Conservation (phyloP, 2,888 invertebrate species). For the Hyles lineata region DNA sequence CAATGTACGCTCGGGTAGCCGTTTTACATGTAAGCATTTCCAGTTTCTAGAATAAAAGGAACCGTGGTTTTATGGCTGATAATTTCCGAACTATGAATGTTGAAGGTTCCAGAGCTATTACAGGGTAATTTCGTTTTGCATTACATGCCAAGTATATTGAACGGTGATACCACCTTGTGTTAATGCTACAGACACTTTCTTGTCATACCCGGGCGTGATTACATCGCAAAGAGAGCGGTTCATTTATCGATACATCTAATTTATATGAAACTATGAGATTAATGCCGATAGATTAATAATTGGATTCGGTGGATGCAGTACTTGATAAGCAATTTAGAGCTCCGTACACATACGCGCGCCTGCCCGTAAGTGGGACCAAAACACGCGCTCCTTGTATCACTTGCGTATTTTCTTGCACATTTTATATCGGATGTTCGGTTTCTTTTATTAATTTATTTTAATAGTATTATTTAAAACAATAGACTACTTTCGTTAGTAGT, state of each 20-base stretch:
- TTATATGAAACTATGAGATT: constrained; percentile 44
- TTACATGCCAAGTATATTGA: constrained; percentile 72
- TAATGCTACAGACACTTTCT: constrained; percentile 76
- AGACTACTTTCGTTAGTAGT: too few relatives aligned
- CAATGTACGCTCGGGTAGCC: constrained; percentile 58
- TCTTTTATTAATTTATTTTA: background rate
- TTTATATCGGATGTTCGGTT: background rate
- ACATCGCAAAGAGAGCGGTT: constrained; percentile 49
- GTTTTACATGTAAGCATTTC: constrained; percentile 56
- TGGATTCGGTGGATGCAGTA: constrained; percentile 34
- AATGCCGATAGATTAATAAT: constrained; percentile 35
- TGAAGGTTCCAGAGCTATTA: constrained; percentile 77
- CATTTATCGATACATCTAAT: constrained; percentile 50
- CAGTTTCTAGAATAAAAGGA: constrained; percentile 74
- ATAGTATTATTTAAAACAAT: background rate
- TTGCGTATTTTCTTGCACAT: background rate
- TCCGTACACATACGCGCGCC: constrained; percentile 2
- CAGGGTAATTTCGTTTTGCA: constrained; percentile 75
- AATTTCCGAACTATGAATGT: constrained; percentile 81
- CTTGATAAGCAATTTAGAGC: constrained; percentile 24
- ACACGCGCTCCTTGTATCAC: constrained; percentile 13
- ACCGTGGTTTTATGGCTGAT: constrained; percentile 78
- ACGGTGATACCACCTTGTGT: constrained; percentile 69
- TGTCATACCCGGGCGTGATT: constrained; percentile 68
- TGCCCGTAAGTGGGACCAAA: constrained; percentile 21